Conservation (phyloP, 2,113 vertebrate species). For the Trichechus manatus region DNA sequence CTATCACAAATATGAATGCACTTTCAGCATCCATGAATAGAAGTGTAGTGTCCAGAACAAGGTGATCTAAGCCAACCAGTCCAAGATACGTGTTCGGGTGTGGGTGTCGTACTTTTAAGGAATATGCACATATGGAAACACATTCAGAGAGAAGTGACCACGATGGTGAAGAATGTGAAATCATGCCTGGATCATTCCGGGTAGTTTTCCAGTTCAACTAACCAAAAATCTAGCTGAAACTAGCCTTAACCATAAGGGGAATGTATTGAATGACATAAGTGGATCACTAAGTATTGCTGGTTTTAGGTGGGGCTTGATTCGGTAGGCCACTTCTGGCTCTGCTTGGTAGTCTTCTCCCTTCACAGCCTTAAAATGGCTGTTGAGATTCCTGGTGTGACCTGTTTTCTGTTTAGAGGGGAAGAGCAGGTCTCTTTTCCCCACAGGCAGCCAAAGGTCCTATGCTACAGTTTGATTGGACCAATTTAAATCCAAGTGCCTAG, state of each 20-base stretch:
- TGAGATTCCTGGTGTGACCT: not conserved
- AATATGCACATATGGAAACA: fast-evolving
- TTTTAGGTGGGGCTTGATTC: not conserved
- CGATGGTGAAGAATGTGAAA: not conserved
- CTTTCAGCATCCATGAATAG: not conserved
- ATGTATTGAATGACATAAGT: not conserved
- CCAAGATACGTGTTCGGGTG: not conserved
- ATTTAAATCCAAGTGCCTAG: not conserved
- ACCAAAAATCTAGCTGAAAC: not conserved
- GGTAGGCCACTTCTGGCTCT: not conserved
- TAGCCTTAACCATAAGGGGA: not conserved
- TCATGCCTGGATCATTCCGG: not conserved
- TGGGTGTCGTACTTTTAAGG: not conserved
- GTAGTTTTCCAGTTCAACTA: not conserved
- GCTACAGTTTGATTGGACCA: not conserved
- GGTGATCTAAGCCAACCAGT: not conserved
- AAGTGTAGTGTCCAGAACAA: not conserved
- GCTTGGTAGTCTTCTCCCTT: not conserved
- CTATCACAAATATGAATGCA: not conserved
- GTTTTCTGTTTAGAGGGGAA: not conserved
- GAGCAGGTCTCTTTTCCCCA: not conserved
- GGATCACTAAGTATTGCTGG: not conserved
- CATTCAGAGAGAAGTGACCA: not conserved
- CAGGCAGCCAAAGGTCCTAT: not conserved
- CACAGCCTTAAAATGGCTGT: not conserved